These are phyloP conservation scores for Trichomalopsis sarcophagae DNA, from an alignment of 1,140 invertebrate genomes.

Conservation along the genomic window DNA sequence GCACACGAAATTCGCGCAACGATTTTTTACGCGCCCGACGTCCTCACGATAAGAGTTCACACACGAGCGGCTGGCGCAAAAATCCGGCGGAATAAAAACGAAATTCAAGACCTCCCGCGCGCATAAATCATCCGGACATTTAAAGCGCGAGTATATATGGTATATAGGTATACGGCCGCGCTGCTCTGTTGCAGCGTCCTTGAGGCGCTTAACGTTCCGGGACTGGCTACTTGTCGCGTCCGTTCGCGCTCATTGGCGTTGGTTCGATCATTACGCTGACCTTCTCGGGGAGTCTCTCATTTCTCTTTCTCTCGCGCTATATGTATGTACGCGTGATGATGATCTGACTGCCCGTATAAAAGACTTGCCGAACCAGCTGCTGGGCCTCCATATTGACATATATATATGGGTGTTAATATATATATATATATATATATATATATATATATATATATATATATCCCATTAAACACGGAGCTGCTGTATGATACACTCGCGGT, in stretches of 20 bases:
- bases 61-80: not conserved
- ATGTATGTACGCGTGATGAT: too few species aligned
- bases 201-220: constrained; percentile 39
- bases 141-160: not conserved
- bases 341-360: not conserved
- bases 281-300: constrained; percentile 37
- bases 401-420: too few species aligned
- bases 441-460: too few species aligned
- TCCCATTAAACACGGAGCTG: too few species aligned
- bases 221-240: constrained; percentile 14
- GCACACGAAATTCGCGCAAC: too few species aligned
- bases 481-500: too few species aligned
- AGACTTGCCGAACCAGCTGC: constrained; percentile 17
- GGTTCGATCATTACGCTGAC: constrained; percentile 34
- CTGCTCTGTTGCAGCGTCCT: constrained; percentile 40
- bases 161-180: not conserved
- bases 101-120: constrained; percentile 23
- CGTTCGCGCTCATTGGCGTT: constrained; percentile 14
- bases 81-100: constrained; percentile 7
- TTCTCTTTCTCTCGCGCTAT: constrained; percentile 13
- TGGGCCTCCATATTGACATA: constrained; percentile 12
- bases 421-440: too few species aligned
- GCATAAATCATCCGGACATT: constrained; percentile 23
- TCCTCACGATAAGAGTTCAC: not conserved
- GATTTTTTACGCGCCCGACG: too few species aligned